These are phyloP conservation scores for Nomada hirtipes DNA, from an alignment of 2,888 invertebrate genomes.

Conservation along the genomic window DNA sequence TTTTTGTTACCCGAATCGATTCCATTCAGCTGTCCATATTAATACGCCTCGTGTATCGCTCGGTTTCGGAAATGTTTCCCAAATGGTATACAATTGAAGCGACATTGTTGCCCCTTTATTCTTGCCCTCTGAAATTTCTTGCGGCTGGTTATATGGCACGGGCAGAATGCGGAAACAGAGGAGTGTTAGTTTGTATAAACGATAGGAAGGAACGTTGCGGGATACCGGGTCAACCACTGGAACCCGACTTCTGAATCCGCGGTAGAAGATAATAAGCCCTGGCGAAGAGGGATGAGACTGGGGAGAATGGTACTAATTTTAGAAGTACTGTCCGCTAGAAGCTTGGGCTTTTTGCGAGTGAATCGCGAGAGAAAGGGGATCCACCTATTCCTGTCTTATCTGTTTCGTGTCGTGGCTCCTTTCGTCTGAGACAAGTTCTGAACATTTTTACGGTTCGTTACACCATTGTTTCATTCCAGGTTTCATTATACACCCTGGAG, in stretches of 20 bases:
- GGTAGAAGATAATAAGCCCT: conserved; percentile 48
- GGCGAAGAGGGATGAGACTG: conserved; percentile 48
- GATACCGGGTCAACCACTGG: conserved; percentile 48
- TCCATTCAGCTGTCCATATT: neutral
- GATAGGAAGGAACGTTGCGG: neutral
- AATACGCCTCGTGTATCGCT: conserved; percentile 12
- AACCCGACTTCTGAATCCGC: conserved; percentile 46
- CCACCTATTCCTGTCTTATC: conserved; percentile 23
- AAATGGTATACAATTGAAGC: conserved; percentile 18
- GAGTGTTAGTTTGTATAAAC: neutral
- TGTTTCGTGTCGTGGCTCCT: neutral
- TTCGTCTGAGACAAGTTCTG: neutral
- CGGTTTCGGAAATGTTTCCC: neutral
- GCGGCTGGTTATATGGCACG: conserved; percentile 37
- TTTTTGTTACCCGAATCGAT: conserved; percentile 29
- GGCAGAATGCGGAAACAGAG: conserved; percentile 22
- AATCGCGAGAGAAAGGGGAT: conserved; percentile 13
- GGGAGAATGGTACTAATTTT: conserved; percentile 59
- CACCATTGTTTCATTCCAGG: neutral
- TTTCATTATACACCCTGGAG: neutral
- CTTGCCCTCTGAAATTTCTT: conserved; percentile 3
- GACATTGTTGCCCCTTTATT: conserved; percentile 14
- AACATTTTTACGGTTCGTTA: neutral
- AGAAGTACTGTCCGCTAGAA: conserved; percentile 39
- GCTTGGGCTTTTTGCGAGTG: conserved; percentile 21